Percentiles rank a stretch among this genome's conserved stretches.
Evolutionary conservation across 2,888 invertebrate species (phyloP).

Genomic region (Anthophora plumipes): DNA sequence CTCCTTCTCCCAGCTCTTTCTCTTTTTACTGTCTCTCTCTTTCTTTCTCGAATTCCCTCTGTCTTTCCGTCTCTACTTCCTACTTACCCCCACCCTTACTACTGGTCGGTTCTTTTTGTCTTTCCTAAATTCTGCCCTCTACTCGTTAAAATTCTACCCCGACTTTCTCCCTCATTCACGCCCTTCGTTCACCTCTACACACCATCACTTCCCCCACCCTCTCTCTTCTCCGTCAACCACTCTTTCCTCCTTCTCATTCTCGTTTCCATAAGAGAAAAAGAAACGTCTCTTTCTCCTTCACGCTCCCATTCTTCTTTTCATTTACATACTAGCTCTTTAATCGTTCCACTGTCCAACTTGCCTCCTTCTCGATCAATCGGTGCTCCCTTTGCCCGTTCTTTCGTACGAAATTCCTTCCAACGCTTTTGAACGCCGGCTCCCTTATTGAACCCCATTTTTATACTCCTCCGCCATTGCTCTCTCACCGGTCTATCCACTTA

Average conservation of each 20-base stretch:
- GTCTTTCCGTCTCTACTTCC: background rate
- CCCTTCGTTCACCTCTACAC: background rate
- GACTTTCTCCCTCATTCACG: constrained; percentile 17
- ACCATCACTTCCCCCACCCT: too few species aligned
- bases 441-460: constrained; percentile 4
- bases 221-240: background rate
- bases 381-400: constrained; percentile 13
- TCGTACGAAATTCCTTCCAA: constrained; percentile 16
- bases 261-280: background rate
- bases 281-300: constrained; percentile 9
- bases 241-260: background rate
- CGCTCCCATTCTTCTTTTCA: constrained; percentile 26
- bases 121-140: constrained; percentile 5
- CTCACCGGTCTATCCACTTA: background rate
- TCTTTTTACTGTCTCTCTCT: too few species aligned
- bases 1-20: too few species aligned
- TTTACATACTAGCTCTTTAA: constrained; percentile 35
- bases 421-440: background rate
- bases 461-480: too few species aligned
- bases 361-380: constrained; percentile 20
- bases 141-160: constrained; percentile 28
- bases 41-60: constrained; percentile 5
- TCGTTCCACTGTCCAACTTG: constrained; percentile 43
- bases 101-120: background rate
- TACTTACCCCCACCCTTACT: background rate